phyloP scores from a whole-genome alignment of 1,140 invertebrate genomes.

The Adoxophyes honmai region DNA sequence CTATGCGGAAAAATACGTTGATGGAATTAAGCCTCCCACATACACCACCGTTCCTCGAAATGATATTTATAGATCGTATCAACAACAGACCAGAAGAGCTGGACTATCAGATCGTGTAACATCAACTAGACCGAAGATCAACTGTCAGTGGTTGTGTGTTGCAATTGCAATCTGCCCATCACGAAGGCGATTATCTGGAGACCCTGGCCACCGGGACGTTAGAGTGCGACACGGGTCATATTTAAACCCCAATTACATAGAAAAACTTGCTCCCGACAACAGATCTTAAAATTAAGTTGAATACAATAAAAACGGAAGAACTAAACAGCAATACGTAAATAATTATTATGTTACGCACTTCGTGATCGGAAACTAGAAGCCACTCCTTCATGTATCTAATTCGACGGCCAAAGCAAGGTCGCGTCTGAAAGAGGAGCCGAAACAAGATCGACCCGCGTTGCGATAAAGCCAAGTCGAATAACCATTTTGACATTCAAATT shows the following conservation, averaged over 20 bases:
- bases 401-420: constrained; percentile 54
- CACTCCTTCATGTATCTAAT: constrained; percentile 22
- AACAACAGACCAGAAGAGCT: neutral
- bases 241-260: neutral
- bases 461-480: constrained; percentile 59
- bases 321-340: too few relatives aligned
- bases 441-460: constrained; percentile 42
- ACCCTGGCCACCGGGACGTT: neutral
- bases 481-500: constrained; percentile 69
- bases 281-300: too few relatives aligned
- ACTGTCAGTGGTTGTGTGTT: neutral
- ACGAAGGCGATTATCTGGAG: neutral
- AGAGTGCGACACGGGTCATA: neutral
- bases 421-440: constrained; percentile 55
- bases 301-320: too few relatives aligned
- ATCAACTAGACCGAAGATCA: neutral
- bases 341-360: neutral
- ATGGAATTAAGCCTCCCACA: constrained; percentile 20
- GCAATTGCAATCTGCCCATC: constrained; percentile 10
- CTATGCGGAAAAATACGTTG: constrained; percentile 15
- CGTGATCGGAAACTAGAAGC: constrained; percentile 3
- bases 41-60: constrained; percentile 30
- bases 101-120: neutral
- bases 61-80: constrained; percentile 15
- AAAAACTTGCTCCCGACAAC: too few relatives aligned